Conservation (phyloP, 1,140 invertebrate genomes). For the Drosophila pseudoobscura region DNA sequence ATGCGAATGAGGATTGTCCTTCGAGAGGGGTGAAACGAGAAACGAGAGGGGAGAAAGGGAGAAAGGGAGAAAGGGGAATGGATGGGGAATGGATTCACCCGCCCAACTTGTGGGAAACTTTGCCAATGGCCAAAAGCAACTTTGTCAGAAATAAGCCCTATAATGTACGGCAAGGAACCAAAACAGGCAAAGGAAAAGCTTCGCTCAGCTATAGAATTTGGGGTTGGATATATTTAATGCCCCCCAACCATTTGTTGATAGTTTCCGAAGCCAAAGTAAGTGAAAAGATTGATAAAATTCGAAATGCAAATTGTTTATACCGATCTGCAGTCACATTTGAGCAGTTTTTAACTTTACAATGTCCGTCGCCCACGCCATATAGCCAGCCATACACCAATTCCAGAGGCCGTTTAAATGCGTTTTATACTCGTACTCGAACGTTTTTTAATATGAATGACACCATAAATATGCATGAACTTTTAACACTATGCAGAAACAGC, state of each 20-base stretch:
- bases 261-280: slow-evolving; percentile 17
- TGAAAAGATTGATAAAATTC: slow-evolving; percentile 28
- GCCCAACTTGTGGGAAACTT: slow-evolving; percentile 66
- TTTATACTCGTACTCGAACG: slow-evolving; percentile 57
- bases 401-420: slow-evolving; percentile 71
- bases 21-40: not conserved
- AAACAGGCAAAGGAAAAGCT: slow-evolving; percentile 39
- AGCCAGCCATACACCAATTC: not conserved
- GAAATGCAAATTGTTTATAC: slow-evolving; percentile 22
- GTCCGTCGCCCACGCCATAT: not conserved
- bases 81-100: slow-evolving; percentile 1
- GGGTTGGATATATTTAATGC: slow-evolving; percentile 35
- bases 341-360: not conserved
- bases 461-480: slow-evolving; percentile 82
- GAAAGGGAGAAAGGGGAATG: not conserved
- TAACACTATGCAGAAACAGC: slow-evolving; percentile 78
- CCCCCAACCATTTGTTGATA: slow-evolving; percentile 27
- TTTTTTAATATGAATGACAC: slow-evolving; percentile 80
- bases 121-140: slow-evolving; percentile 76
- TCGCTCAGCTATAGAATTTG: slow-evolving; percentile 12
- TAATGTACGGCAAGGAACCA: slow-evolving; percentile 50
- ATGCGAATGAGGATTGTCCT: slow-evolving; percentile 45
- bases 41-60: slow-evolving; percentile 10
- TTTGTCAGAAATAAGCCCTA: slow-evolving; percentile 75
- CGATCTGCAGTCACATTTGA: slow-evolving; percentile 12